Base-by-base conservation (phyloP, 1,140 invertebrate genomes). In the Zeugodacus cucurbitae region DNA sequence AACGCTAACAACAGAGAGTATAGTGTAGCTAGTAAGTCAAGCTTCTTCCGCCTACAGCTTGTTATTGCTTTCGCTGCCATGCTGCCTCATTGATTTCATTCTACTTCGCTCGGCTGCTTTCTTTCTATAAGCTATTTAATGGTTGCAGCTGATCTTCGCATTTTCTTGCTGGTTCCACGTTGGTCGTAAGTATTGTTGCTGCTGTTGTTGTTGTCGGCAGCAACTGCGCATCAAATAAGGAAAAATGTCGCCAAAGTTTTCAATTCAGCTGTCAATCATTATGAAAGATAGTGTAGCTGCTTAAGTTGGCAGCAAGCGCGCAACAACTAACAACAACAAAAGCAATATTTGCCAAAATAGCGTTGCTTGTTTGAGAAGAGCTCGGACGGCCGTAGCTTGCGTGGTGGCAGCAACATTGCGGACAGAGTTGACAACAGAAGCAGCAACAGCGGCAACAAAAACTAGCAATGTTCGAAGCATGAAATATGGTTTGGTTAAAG, bases 231-330 rank as follows among this genome's bases (percentile, higher is more conserved):
- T 54, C 74, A 82, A 54, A 82, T 82, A 82, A 82, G 74, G 74
- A 82, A 86, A 58, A 86, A 86, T 57, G 48, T 88, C 74, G 58
- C 87, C 87, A 88, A 88, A 82, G 58, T 82, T 82, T 88, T 88
- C 87, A 58, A 88, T 88, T 88, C 87, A 88, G 74, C 87, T 88
- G 87, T 88, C 87, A 88, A 88, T 88, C 87, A 88, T 78, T 88
- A 88, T 88, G 87, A 78, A 67, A 74, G 70, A 88, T 82, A 88
- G 74, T 62, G 74, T 54, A 41, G 67, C 87, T 88, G 74, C 87
- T 74, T 88, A 70, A 88, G 67, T 74, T 88, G 48, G 64, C 67
- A 41, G 67, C 67, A 78, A 88, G 22, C 29, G 62, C 3, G 20
- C 26, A 62, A 41, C 20, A 74, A 41, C 37, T 54, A 41, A 34